Base-by-base conservation (phyloP, 2,888 invertebrate species). In the Caenorhabditis afra region DNA sequence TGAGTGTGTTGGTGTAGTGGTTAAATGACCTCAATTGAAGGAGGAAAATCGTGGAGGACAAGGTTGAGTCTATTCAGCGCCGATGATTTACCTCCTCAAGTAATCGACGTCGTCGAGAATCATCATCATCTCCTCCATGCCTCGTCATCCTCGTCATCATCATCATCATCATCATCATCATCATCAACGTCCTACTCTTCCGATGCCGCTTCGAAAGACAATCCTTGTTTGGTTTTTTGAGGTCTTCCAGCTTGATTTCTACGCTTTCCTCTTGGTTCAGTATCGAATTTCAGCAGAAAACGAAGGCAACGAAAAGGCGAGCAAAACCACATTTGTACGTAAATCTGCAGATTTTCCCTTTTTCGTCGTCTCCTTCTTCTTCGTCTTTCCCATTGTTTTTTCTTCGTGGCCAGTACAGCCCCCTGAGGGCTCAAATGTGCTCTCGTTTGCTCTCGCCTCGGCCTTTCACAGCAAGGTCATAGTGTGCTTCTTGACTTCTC, bases 21-120 rank as follows among this genome's bases (percentile, higher is more conserved):
- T 61, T 70, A 61, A 61, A 53, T 70, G 61, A 70, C 70, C 70
- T 70, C 61, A 70, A 70, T 70, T 59, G 59, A 59, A 52, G 29
- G 14, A 35, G 5, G 12, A 35, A 29, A 35, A 35, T 18, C 16
- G 35, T 16, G 39, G 41, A 14, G 58, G 44, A 59, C 58, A 68
- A 59, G 68, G 58, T 59, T 59, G 61, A 53, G 45, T 67, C 67
- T 49, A 59, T 70, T 53, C 45, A 45, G 52, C 44, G 39, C 23
- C 44, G 44, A 66, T 52, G 61, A 53, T 52, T 61, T 61, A 61
- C 70, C 47, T 57, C 45, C 47, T 14, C 44, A 35, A 67, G 49
- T 41, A 67, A 67, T 58, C 35, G 45, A 35, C 35, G 53, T 53
- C 41, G 41, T 50, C 57, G 47, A 50, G 49, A 57, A 67, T 58